Conservation (phyloP, 2,888 invertebrate genomes). For the Monopis laevigella region DNA sequence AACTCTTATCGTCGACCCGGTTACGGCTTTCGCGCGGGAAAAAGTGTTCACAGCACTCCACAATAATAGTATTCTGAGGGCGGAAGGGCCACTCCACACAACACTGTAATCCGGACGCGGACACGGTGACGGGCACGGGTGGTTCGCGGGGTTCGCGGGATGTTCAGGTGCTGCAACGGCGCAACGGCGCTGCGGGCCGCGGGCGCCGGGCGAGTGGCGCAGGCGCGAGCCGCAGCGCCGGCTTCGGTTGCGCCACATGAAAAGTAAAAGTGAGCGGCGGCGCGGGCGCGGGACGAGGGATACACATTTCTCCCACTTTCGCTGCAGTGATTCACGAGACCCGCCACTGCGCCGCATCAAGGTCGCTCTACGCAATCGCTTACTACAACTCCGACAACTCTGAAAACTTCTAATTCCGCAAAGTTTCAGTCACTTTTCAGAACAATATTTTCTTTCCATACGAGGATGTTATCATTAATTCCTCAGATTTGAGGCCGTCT, state of each 20-base stretch:
- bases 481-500: no score
- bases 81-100: slow-evolving; percentile 30
- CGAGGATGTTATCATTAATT: no score
- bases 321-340: slow-evolving; percentile 50
- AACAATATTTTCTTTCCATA: no score
- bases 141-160: slow-evolving; percentile 23
- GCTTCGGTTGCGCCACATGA: slow-evolving; percentile 62
- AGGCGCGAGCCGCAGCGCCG: slow-evolving; percentile 41
- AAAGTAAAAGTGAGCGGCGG: slow-evolving; percentile 62
- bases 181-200: slow-evolving; percentile 61
- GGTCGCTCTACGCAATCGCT: slow-evolving; percentile 46
- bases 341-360: slow-evolving; percentile 35
- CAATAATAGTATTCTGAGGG: slow-evolving; percentile 39
- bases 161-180: slow-evolving; percentile 20
- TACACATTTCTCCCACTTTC: slow-evolving; percentile 65
- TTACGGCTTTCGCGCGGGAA: slow-evolving; percentile 49
- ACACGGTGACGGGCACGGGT: slow-evolving; percentile 39
- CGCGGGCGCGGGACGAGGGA: slow-evolving; percentile 24
- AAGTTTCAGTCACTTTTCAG: no score
- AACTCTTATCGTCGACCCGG: slow-evolving; percentile 54
- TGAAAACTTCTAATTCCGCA: slow-evolving; percentile 1
- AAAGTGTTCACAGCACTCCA: slow-evolving; percentile 38
- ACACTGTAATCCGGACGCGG: slow-evolving; percentile 66
- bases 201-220: slow-evolving; percentile 65
- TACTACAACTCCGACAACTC: slow-evolving; percentile 27